A percentile compares a stretch with the other conserved stretches of the same genome.
Conservation (phyloP, 1,140 invertebrate species). For the Penaeus vannamei region DNA sequence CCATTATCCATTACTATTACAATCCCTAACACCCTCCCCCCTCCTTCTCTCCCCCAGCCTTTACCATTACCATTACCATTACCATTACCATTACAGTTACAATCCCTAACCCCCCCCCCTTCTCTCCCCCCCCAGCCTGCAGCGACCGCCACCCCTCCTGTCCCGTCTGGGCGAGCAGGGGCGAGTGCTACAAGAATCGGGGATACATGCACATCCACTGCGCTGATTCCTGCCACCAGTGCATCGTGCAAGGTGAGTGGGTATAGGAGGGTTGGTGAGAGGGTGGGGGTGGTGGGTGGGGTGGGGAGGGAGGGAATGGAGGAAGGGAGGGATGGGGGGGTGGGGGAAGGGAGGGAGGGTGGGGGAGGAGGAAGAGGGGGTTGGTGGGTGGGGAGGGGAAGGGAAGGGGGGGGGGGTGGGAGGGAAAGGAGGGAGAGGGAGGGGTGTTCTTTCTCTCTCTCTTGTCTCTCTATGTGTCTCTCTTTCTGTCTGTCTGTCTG, state of each 20-base stretch:
- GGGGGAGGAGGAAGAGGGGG: too few species aligned
- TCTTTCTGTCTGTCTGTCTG: too few species aligned
- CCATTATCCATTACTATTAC: too few species aligned
- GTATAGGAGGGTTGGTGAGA: neutral
- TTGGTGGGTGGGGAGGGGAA: too few species aligned
- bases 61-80: too few species aligned
- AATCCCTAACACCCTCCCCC: too few species aligned
- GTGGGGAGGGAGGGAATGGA: neutral
- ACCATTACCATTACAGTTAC: neutral
- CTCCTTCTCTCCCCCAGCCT: too few species aligned
- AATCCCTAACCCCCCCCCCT: neutral
- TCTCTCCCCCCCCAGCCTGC: slow-evolving; percentile 44
- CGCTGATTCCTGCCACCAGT: slow-evolving; percentile 60
- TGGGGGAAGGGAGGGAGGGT: too few species aligned
- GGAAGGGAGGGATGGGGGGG: neutral
- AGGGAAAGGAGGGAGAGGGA: too few species aligned
- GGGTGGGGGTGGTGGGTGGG: neutral
- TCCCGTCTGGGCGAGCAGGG: slow-evolving; percentile 42
- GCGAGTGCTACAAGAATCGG: slow-evolving; percentile 61
- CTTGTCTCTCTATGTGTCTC: too few species aligned
- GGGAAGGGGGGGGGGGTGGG: too few species aligned
- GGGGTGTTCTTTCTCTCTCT: too few species aligned
- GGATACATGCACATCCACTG: slow-evolving; percentile 66
- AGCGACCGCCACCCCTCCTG: slow-evolving; percentile 51
- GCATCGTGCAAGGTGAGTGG: slow-evolving; percentile 58